These are phyloP conservation scores for Plusia festucae DNA, from an alignment of 2,888 invertebrate species.

Conservation along the genomic window DNA sequence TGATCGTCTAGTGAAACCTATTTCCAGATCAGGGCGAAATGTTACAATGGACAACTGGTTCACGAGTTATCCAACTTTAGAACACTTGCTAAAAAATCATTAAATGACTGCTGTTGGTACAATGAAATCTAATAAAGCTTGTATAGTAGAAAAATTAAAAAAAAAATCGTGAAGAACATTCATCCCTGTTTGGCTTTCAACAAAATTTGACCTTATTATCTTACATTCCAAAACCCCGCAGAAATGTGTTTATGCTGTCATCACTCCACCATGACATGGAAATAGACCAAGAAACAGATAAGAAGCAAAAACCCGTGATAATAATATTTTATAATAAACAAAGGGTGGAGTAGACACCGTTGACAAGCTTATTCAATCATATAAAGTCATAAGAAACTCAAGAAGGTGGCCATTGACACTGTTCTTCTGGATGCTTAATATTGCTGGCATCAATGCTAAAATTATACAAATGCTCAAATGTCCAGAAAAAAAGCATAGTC, in stretches of 20 bases:
- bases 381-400: background rate
- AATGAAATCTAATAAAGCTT: background rate
- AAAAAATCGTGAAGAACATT: background rate
- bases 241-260: background rate
- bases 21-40: background rate
- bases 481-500: too few relatives aligned
- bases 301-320: background rate
- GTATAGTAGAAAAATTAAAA: background rate
- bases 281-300: background rate
- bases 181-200: background rate
- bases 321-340: background rate
- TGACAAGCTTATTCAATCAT: background rate
- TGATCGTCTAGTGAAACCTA: background rate
- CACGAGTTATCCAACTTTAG: background rate
- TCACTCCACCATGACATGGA: background rate
- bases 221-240: background rate
- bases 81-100: background rate
- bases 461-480: too few relatives aligned
- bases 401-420: too few relatives aligned
- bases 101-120: background rate
- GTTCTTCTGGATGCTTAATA: too few relatives aligned
- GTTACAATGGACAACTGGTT: background rate
- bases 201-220: background rate
- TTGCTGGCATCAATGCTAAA: too few relatives aligned
- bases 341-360: background rate